These are phyloP conservation scores for Diplogasteroides magnus DNA, from an alignment of 1,140 invertebrate genomes.

Conservation along the genomic window DNA sequence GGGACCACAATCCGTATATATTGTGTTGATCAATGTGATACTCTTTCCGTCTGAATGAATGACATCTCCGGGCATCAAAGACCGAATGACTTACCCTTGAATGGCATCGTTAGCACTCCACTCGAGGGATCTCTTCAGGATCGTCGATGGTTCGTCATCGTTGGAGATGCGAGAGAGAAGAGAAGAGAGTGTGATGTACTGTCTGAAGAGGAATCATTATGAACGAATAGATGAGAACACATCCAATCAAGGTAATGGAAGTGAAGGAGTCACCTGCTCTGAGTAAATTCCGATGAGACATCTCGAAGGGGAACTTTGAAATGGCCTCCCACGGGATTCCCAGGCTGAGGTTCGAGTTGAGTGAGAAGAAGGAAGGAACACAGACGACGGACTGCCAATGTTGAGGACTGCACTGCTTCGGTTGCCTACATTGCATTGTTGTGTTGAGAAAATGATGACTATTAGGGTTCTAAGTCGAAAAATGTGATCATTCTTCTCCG, in stretches of 20 bases:
- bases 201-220: too few species aligned
- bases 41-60: neutral
- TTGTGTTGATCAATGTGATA: neutral
- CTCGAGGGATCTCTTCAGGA: neutral
- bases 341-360: neutral
- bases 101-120: neutral
- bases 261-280: neutral
- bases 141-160: neutral
- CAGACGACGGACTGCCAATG: neutral
- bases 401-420: neutral
- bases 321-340: neutral
- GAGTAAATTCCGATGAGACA: neutral
- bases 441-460: too few species aligned
- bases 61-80: too few species aligned
- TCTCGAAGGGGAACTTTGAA: neutral
- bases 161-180: neutral
- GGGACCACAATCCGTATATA: neutral
- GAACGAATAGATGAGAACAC: too few species aligned
- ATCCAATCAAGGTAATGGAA: too few species aligned
- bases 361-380: neutral
- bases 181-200: neutral
- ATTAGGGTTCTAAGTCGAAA: slow-evolving; percentile 23
- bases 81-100: too few species aligned
- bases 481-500: neutral
- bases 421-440: neutral